Evolutionary conservation across 2,797 vertebrate species (phyloP).

Genomic region (Rhincodon typus): DNA sequence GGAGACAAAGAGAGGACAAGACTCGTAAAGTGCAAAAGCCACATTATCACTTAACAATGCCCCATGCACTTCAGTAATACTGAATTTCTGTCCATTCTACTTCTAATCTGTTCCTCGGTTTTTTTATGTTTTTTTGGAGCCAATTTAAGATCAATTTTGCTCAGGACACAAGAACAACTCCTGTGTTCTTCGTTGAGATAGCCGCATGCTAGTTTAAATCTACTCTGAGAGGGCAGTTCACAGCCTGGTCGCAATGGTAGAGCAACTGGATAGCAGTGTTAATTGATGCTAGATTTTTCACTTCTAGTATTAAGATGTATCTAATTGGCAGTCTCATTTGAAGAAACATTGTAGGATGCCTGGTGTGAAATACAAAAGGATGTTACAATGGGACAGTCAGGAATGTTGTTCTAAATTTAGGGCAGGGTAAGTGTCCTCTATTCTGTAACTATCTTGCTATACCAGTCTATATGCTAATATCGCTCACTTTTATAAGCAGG

Average conservation of each 20-base stretch:
- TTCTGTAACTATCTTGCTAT: neutral
- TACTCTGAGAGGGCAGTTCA: neutral
- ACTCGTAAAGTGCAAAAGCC: no score
- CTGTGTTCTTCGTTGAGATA: neutral
- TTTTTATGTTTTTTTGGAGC: neutral
- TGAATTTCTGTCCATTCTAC: no score
- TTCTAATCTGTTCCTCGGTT: no score
- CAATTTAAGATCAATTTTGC: neutral
- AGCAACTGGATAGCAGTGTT: neutral
- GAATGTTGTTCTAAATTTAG: neutral
- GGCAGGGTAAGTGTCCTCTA: neutral
- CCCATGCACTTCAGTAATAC: no score
- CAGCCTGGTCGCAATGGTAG: neutral
- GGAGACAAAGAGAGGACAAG: no score
- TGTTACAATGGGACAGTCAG: neutral
- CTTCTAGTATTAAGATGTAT: neutral
- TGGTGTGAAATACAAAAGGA: neutral
- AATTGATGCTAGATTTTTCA: neutral
- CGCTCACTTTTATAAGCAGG: conserved; percentile 18
- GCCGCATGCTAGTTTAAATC: neutral
- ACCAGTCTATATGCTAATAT: neutral
- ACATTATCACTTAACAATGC: no score
- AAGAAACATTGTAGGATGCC: neutral
- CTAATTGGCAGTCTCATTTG: neutral
- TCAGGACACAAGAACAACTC: neutral